Evolutionary conservation across 2,113 vertebrate genomes (phyloP).

Genomic region (Nipponia nippon): DNA sequence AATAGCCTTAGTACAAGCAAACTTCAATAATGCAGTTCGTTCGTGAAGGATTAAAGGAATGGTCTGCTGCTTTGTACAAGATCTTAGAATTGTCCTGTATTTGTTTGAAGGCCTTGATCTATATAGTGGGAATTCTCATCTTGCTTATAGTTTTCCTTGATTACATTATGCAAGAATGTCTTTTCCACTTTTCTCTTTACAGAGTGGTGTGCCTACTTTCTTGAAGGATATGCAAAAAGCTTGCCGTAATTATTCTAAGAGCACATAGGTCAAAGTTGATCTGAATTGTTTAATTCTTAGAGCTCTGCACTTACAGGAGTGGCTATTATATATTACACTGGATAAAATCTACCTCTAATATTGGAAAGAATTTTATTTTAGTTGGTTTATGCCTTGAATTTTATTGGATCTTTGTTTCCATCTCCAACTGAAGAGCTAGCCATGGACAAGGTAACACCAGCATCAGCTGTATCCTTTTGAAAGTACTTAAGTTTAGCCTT

Average conservation of each 20-base stretch:
- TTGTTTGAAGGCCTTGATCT: neutral
- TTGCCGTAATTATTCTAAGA: conserved; percentile 75
- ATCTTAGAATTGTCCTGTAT: neutral
- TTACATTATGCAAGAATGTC: neutral
- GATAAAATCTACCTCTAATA: conserved; percentile 43
- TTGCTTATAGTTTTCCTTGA: neutral
- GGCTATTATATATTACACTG: neutral
- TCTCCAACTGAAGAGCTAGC: neutral
- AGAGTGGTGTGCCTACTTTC: conserved; percentile 88
- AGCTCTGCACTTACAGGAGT: neutral
- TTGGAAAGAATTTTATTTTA: neutral
- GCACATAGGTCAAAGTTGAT: neutral
- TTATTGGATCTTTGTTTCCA: neutral
- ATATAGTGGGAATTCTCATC: neutral
- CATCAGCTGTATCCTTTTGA: neutral
- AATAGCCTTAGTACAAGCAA: neutral
- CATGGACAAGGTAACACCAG: neutral
- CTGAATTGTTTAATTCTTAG: neutral
- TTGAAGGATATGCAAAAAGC: conserved; percentile 85
- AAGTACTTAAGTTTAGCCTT: neutral
- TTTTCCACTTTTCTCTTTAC: conserved; percentile 37
- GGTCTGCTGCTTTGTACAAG: neutral
- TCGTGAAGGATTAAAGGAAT: neutral
- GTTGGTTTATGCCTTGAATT: neutral
- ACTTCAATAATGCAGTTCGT: neutral